Base-by-base conservation (phyloP, 2,113 vertebrate genomes). In the Oreotrochilus melanogaster region DNA sequence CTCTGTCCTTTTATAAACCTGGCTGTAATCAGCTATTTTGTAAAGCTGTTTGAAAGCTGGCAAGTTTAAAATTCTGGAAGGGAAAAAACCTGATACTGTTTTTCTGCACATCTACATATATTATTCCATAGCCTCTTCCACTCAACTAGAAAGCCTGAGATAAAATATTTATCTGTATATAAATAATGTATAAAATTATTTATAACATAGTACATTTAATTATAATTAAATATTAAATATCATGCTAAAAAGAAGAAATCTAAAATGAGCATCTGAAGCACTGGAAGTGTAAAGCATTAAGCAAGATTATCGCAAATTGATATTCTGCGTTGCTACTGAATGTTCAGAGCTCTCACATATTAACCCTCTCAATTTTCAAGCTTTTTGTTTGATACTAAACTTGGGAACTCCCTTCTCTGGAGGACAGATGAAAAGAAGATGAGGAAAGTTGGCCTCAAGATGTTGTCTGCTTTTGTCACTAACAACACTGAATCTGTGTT, bases 181-280 rank as follows among this genome's bases (percentile, higher is more conserved):
- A 84, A 93, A 80, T 67, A 11, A 54, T 67, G 14, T 60, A 56
- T 45, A 86, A 53, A 79, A 86, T 67, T 75, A 86, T 86, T 93
- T 86, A 57, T 79, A 75, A 78, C 33, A 33, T 47, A 54, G 10
- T 11, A 82, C 30, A 78, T 78, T 86, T 86, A 88, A 71, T 85
- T 82, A 75, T 57, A 62, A 84, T 95, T 86, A 78, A 94, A 85
- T 88, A 90, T 92, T 92, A 85, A 91, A 54, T 57, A 51, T 9
- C 56, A 56, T 24, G 16, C 27, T 73, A n/a, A 51, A 80, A 78
- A 81, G 24, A 58, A 56, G 9, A 16, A 64, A 39, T 61, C 30
- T 60, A 61, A 61, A 92, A 88, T 86, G 42, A 84, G 4, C 39
- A 72, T 56, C 23, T 27, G 27, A 80, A 74, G 4, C 8, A 33